phyloP scores from a whole-genome alignment of 2,888 invertebrate genomes.

The Drosophila putrida region DNA sequence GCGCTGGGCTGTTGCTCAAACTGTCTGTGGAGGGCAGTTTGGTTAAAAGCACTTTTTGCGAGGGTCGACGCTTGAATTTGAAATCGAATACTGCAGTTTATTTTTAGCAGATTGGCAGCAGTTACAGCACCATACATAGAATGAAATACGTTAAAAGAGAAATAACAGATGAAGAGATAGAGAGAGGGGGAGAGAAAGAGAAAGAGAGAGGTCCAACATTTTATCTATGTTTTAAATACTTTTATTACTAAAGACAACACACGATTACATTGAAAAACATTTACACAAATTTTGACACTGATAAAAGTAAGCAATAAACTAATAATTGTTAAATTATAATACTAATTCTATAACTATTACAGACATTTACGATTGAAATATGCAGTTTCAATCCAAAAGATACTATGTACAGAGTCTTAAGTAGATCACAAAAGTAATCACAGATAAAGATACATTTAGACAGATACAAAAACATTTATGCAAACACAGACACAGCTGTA shows the following conservation, averaged over 20 bases:
- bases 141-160: slow-evolving; percentile 43
- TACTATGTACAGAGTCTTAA: background rate
- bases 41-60: slow-evolving; percentile 86
- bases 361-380: background rate
- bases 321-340: background rate
- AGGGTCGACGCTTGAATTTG: slow-evolving; percentile 85
- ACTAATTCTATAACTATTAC: background rate
- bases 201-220: slow-evolving; percentile 47
- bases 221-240: slow-evolving; percentile 2
- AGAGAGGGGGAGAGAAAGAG: slow-evolving; percentile 39
- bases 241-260: slow-evolving; percentile 20
- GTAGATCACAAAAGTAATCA: background rate
- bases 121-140: slow-evolving; percentile 52
- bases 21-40: slow-evolving; percentile 88
- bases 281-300: slow-evolving; percentile 22
- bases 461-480: background rate
- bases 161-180: slow-evolving; percentile 18
- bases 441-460: slow-evolving; percentile 11
- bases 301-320: slow-evolving; percentile 12
- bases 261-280: slow-evolving; percentile 13
- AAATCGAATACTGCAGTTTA: slow-evolving; percentile 82
- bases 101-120: slow-evolving; percentile 12
- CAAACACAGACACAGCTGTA: too few relatives aligned
- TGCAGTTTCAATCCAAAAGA: background rate
- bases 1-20: slow-evolving; percentile 87